Percentiles rank a stretch among this genome's conserved stretches.
phyloP scores from a whole-genome alignment of 1,140 invertebrate genomes.

The Cotesia vestalis region DNA sequence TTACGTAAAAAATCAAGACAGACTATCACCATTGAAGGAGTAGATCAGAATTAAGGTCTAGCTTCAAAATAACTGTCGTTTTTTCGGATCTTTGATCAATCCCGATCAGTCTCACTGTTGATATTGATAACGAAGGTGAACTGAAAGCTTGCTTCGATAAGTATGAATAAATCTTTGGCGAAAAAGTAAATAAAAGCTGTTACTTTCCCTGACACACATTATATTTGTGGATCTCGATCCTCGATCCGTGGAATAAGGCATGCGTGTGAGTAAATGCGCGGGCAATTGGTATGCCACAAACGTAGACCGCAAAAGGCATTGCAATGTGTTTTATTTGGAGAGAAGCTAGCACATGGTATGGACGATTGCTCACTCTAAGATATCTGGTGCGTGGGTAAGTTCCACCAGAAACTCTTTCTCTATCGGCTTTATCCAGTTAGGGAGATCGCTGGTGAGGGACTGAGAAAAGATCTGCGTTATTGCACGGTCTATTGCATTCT shows the following conservation, averaged over 20 bases:
- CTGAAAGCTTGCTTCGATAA: too few species aligned
- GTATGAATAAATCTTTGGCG: too few species aligned
- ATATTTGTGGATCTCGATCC: neutral
- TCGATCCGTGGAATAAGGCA: neutral
- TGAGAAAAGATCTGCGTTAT: constrained; percentile 1
- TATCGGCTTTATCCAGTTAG: too few species aligned
- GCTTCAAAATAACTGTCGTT: too few species aligned
- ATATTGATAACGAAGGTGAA: too few species aligned
- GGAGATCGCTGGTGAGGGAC: neutral
- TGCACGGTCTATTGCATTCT: constrained; percentile 27
- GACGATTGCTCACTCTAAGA: neutral
- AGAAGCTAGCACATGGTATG: neutral
- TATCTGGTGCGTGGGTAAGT: constrained; percentile 33
- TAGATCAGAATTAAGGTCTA: too few species aligned
- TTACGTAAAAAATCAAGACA: too few species aligned
- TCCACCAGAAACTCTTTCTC: constrained; percentile 8
- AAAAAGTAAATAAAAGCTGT: constrained; percentile 8
- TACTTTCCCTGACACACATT: constrained; percentile 45
- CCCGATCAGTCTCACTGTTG: too few species aligned
- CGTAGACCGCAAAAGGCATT: constrained; percentile 36
- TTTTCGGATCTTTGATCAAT: neutral
- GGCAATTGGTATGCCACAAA: constrained; percentile 35
- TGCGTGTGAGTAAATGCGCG: constrained; percentile 6
- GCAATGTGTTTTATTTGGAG: neutral
- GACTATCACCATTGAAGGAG: too few species aligned